phyloP scores from a whole-genome alignment of 30 jellyfish, hydroid and myxozoan genomes.

The Morbakka virulenta region DNA sequence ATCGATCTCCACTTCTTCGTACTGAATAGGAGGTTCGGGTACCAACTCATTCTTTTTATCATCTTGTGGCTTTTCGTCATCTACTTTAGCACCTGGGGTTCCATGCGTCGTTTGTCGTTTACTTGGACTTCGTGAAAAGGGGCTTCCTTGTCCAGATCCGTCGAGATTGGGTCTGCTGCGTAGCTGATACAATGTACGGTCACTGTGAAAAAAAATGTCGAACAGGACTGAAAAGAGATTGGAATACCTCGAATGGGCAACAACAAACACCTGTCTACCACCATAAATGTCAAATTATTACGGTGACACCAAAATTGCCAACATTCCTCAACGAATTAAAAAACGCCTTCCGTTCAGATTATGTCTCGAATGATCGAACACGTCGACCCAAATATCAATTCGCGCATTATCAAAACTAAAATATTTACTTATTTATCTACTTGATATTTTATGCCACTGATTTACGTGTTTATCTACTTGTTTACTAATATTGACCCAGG shows the following conservation, averaged over 20 bases:
- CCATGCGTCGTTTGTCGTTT: conserved; percentile 20
- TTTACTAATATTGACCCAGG: no score
- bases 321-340: no score
- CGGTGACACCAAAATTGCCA: no score
- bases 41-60: conserved; percentile 1
- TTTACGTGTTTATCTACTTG: no score
- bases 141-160: neutral
- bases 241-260: neutral
- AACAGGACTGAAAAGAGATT: no score
- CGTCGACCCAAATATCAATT: no score
- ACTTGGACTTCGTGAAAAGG: conserved; percentile 67
- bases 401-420: no score
- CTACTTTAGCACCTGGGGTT: conserved; percentile 5
- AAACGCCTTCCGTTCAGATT: no score
- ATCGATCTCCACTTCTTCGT: conserved; percentile 70
- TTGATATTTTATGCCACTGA: no score
- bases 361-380: no score
- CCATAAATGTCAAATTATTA: neutral
- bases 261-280: neutral
- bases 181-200: conserved; percentile 78
- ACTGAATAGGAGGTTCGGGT: conserved; percentile 45
- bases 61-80: conserved; percentile 9
- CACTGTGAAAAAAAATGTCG: conserved; percentile 33
- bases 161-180: conserved; percentile 38
- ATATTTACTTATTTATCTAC: no score